phyloP scores from a whole-genome alignment of 1,140 invertebrate genomes.

The Meteorus sp. region DNA sequence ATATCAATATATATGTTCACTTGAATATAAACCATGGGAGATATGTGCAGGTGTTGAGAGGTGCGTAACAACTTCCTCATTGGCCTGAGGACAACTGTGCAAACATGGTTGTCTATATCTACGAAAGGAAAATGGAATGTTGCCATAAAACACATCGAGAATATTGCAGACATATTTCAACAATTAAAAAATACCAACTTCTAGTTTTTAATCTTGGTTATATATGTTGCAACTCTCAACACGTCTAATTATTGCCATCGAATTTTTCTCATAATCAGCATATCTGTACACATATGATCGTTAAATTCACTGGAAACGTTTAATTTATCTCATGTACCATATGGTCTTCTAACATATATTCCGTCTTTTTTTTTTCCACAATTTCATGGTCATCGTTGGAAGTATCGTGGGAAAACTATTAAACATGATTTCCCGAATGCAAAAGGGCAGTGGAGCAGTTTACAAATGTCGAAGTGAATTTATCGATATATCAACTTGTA shows the following conservation, averaged over 20 bases:
- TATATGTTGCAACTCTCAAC: no score
- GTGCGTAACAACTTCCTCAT: conserved; percentile 10
- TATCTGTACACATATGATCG: no score
- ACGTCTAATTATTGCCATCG: no score
- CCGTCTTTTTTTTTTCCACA: conserved; percentile 11
- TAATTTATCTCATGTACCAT: background rate
- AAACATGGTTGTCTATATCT: background rate
- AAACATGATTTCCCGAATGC: conserved; percentile 3
- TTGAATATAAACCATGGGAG: conserved; percentile 12
- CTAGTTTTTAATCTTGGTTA: background rate
- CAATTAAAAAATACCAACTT: background rate
- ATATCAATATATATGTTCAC: conserved; percentile 4
- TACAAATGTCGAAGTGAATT: conserved; percentile 8
- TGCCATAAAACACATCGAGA: no score
- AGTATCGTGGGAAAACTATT: conserved; percentile 15
- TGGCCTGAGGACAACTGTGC: background rate
- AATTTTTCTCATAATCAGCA: no score
- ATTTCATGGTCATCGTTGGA: conserved; percentile 11
- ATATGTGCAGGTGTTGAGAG: conserved; percentile 18
- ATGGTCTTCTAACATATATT: background rate
- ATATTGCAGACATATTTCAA: no score
- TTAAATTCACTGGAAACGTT: no score
- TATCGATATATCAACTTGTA: conserved; percentile 17
- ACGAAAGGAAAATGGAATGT: background rate
- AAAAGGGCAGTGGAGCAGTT: background rate